Percentiles rank a stretch among this genome's conserved stretches.
Conservation (phyloP, 2,113 vertebrate genomes). For the Coregonus clupeaformis region DNA sequence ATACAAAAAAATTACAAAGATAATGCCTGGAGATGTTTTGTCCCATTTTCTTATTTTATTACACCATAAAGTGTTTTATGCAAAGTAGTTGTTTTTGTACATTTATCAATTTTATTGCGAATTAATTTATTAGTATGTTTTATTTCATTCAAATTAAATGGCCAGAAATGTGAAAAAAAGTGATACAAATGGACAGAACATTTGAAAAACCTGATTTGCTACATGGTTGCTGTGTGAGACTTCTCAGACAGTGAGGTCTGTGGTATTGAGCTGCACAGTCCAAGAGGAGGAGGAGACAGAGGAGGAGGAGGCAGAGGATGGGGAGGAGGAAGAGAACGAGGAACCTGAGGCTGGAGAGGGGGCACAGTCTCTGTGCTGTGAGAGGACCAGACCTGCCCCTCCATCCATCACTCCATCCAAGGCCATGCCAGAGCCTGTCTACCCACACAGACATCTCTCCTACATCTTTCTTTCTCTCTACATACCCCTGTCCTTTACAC, state of each 20-base stretch:
- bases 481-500: background rate
- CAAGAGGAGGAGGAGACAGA: background rate
- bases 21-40: no score
- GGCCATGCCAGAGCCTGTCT: slow-evolving; percentile 28
- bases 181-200: background rate
- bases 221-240: background rate
- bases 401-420: slow-evolving; percentile 54
- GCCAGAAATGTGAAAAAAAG: no score
- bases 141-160: no score
- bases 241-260: background rate
- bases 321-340: background rate
- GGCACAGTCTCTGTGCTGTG: slow-evolving; percentile 33
- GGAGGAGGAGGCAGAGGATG: background rate
- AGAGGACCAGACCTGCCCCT: slow-evolving; percentile 33
- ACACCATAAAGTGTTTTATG: no score
- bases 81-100: no score
- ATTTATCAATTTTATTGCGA: background rate
- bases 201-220: background rate
- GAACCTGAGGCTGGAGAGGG: slow-evolving; percentile 29
- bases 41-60: no score
- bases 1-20: no score
- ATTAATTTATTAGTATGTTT: background rate
- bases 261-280: background rate
- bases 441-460: slow-evolving; percentile 44
- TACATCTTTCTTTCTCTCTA: background rate